phyloP scores from a whole-genome alignment of 2,888 invertebrate genomes.

The Lamproptera curius region DNA sequence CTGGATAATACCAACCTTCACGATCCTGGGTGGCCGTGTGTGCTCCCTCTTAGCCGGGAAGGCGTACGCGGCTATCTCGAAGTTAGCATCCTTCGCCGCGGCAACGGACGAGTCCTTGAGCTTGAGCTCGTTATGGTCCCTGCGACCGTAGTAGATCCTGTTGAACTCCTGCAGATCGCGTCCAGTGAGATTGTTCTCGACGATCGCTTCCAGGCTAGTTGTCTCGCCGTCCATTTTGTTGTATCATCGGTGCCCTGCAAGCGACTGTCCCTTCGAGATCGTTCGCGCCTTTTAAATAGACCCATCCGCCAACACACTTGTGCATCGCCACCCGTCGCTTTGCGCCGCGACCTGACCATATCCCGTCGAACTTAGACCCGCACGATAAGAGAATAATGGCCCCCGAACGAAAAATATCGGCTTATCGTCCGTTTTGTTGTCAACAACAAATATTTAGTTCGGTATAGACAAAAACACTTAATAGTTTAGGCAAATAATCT shows the following conservation, averaged over 20 bases:
- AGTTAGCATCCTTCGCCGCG: slow-evolving; percentile 78
- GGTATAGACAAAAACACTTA: no score
- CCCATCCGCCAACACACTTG: no score
- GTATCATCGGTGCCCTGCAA: slow-evolving; percentile 29
- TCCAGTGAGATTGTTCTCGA: slow-evolving; percentile 62
- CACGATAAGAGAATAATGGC: slow-evolving; percentile 47
- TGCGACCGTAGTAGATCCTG: slow-evolving; percentile 65
- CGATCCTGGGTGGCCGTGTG: slow-evolving; percentile 83
- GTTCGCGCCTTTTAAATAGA: slow-evolving; percentile 50
- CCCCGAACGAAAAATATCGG: slow-evolving; percentile 54
- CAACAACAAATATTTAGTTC: not conserved
- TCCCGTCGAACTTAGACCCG: slow-evolving; percentile 59
- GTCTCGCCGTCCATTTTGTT: slow-evolving; percentile 63
- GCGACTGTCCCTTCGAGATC: slow-evolving; percentile 39
- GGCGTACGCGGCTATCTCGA: slow-evolving; percentile 65
- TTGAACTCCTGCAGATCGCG: slow-evolving; percentile 68
- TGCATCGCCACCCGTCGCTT: slow-evolving; percentile 30
- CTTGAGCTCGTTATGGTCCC: slow-evolving; percentile 53
- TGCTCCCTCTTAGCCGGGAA: slow-evolving; percentile 69
- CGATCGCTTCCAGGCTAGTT: slow-evolving; percentile 60
- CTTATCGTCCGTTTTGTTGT: slow-evolving; percentile 30
- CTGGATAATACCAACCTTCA: slow-evolving; percentile 93
- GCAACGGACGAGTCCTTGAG: slow-evolving; percentile 68
- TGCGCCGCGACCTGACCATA: slow-evolving; percentile 43
- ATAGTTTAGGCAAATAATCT: no score